These are phyloP conservation scores for Artibeus jamaicensis DNA, from an alignment of 2,797 vertebrate genomes.

Conservation along the genomic window DNA sequence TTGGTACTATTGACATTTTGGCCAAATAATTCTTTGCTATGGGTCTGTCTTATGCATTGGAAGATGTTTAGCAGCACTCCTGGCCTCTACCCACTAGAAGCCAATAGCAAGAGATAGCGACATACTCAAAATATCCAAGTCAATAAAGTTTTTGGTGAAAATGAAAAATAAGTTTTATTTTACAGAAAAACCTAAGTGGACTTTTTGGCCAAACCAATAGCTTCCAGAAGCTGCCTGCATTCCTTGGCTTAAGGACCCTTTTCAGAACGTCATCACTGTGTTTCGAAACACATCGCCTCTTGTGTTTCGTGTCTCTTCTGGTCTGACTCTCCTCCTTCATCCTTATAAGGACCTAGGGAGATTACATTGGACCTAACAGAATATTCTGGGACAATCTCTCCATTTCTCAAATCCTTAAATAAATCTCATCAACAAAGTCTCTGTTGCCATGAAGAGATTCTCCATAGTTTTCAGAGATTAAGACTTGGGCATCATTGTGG, in stretches of 20 bases:
- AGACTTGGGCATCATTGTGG: not conserved
- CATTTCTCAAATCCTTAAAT: not conserved
- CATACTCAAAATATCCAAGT: too few relatives aligned
- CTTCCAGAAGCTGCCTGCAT: not conserved
- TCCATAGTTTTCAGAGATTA: not conserved
- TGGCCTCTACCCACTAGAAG: too few relatives aligned
- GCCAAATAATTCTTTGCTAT: too few relatives aligned
- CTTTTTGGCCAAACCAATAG: too few relatives aligned
- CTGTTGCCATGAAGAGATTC: not conserved
- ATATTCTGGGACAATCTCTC: not conserved
- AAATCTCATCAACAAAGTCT: not conserved
- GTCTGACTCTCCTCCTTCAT: not conserved
- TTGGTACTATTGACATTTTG: too few relatives aligned
- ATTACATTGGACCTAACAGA: not conserved
- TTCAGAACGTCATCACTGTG: not conserved
- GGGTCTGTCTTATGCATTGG: too few relatives aligned
- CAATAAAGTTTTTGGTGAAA: not conserved
- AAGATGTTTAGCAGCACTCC: too few relatives aligned
- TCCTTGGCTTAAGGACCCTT: not conserved
- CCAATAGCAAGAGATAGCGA: too few relatives aligned
- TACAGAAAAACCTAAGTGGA: too few relatives aligned
- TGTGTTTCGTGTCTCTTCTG: not conserved
- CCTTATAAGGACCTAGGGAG: not conserved
- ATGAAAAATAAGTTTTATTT: too few relatives aligned
- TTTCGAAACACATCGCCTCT: too few relatives aligned